phyloP scores from a whole-genome alignment of 2,797 vertebrate species.

The Emydoidea blandingii region DNA sequence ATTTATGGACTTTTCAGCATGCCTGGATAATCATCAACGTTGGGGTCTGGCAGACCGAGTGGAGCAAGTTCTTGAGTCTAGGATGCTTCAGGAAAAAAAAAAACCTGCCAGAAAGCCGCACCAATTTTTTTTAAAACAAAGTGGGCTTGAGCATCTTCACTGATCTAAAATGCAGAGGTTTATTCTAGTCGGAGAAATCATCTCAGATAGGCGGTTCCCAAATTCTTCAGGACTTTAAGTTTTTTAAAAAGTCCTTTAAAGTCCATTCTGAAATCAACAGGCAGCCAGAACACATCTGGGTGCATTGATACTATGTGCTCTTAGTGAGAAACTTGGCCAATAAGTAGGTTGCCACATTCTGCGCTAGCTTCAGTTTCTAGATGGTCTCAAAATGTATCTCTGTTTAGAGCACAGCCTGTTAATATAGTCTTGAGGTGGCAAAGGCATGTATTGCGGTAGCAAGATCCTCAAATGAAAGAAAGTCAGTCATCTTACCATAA shows the following conservation, averaged over 20 bases:
- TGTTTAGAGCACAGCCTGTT: not conserved
- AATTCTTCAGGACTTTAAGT: not conserved
- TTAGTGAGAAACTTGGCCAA: not conserved
- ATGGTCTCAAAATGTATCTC: not conserved
- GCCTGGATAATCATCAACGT: not conserved
- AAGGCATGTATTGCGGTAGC: not conserved
- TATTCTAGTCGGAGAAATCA: not conserved
- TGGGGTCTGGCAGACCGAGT: not conserved
- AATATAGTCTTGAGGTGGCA: not conserved
- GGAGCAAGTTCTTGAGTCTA: not conserved
- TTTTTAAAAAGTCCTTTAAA: not conserved
- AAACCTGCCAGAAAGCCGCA: not conserved
- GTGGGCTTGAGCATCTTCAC: not conserved
- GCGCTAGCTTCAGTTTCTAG: no score
- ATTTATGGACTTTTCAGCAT: not conserved
- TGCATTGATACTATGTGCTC: not conserved
- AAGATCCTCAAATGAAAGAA: not conserved
- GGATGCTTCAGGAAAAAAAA: not conserved
- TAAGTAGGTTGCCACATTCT: not conserved
- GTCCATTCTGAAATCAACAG: not conserved
- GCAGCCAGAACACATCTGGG: not conserved
- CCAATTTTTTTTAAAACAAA: not conserved
- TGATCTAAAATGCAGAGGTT: not conserved
- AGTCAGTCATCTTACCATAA: not conserved
- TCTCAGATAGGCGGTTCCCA: not conserved